Evolutionary conservation across 2,113 vertebrate genomes (phyloP), one percentile per base, ranked within the genome.

Genomic region (Protobothrops mucrosquamatus): DNA sequence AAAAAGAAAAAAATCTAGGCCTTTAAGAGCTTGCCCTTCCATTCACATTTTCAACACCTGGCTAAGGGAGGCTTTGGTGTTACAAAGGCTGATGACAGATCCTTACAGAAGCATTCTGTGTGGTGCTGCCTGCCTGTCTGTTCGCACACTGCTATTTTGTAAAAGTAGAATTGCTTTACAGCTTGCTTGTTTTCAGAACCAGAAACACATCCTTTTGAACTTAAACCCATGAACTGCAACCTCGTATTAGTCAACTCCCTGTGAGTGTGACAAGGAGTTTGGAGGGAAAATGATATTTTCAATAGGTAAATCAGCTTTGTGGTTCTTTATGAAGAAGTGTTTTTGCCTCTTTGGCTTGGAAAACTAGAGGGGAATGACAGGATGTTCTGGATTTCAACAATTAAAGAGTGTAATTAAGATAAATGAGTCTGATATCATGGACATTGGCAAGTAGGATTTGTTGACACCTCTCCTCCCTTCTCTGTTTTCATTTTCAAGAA

Each of bases 21-120:
- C 94, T 96, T 97, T 96, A 93, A 95, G 95, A 93, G 91, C 94
- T 96, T 97, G 97, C 97, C 98, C 98, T 98, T 98, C 97, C 97
- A 98, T 97, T 98, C 94, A 9, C 94, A 96, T 96, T 99, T 98
- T 99, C 98, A 98, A 97, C 98, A 97, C 97, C 96, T 97, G 94
- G 95, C 96, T 97, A 96, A 97, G 97, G 96, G 94, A 96, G 97
- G 96, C 98, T 98, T 96, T 97, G 95, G 96, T 97, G 96, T 94
- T 96, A 97, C 97, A 97, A 98, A 98, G 97, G 97, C 96, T 97
- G 98, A 89, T 97, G 98, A 98, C 85, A 94, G 98, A 98, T 97
- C 87, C 88, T 92, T 23, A 92, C 93, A 96, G 95, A 96, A 95
- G 91, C 93, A 94, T 95, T 91, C 97, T 96, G 97, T 96, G 97